Base-by-base conservation (phyloP, 2,888 invertebrate genomes). In the Bedellia somnulentella region DNA sequence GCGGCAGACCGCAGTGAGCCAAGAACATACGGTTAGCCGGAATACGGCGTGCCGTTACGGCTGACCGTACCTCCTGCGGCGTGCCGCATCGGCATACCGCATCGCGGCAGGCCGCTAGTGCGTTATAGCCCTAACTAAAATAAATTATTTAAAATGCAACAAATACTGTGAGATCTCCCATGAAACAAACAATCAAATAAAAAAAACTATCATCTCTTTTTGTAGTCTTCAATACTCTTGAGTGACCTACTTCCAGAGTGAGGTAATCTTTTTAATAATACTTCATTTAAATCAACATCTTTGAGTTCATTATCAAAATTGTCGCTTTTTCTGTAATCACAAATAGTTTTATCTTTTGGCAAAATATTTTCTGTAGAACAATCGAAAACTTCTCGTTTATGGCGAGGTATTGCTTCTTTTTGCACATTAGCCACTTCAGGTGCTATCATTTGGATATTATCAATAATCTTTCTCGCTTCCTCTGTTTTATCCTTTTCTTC, bases 311-410 rank as follows among this genome's bases (percentile, higher is more conserved):
- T 2, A 48, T 35, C 23, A 56, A 30, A 22, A 49, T 53, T n/a
- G n/a, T n/a, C n/a, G n/a, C n/a, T n/a, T n/a, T n/a, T n/a, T n/a
- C n/a, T n/a, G n/a, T n/a, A n/a, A 13, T 59, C 49, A 33, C 64
- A 67, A 32, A 62, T 61, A 36, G 56, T 50, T 37, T 45, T 57
- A 23, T 66, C 60, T 34, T 58, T 57, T 0, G 48, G 41, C 16
- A 64, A 33, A 0, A 42, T 32, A 0, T 43, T 38, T 34, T 52
- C 55, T 24, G 61, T 49, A 6, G 56, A 51, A 35, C 64, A 67
- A 40, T 71, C 64, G 0, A 66, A 46, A 1, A 56, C 52, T 43
- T 68, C 60, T 36, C 70, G 51, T 32, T 70, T 70, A 32, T 57
- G 59, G 36, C 70, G 52, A 3, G 32, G 32, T 6, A 24, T 34